Conservation (phyloP, 1,140 invertebrate species). For the Papilio glaucus region DNA sequence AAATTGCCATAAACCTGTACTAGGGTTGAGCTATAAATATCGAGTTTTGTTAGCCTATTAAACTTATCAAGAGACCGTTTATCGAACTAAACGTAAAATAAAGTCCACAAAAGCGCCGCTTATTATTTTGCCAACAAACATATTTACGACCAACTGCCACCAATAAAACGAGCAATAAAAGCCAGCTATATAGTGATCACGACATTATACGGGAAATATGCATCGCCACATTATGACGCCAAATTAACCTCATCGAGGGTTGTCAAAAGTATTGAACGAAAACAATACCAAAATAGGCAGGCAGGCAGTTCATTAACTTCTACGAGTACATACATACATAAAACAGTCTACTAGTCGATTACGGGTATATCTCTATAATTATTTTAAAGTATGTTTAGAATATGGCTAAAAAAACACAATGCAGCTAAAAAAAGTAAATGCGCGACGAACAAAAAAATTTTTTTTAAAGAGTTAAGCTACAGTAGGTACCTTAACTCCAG, state of each 20-base stretch:
- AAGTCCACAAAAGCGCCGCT: background rate
- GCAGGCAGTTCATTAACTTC: no score
- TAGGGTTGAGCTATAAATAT: constrained; percentile 20
- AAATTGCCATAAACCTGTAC: constrained; percentile 4
- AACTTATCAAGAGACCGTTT: constrained; percentile 22
- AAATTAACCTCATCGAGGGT: constrained; percentile 34
- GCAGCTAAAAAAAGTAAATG: no score
- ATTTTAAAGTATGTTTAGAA: no score
- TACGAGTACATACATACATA: no score
- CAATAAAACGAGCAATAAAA: constrained; percentile 43
- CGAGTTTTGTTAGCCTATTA: constrained; percentile 11
- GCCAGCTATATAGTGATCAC: constrained; percentile 37
- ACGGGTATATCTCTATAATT: no score
- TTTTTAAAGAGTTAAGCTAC: no score
- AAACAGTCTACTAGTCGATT: no score
- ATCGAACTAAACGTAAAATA: constrained; percentile 14
- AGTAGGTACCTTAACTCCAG: no score
- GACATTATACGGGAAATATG: constrained; percentile 36
- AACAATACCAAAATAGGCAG: no score
- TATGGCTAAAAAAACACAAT: no score
- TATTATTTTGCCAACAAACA: constrained; percentile 24
- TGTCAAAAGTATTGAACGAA: background rate
- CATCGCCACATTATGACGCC: constrained; percentile 34
- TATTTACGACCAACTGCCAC: constrained; percentile 44
- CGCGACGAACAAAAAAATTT: no score